These are phyloP conservation scores for Cynodonichthys magdalenae DNA, from an alignment of 2,797 vertebrate species.

Conservation along the genomic window DNA sequence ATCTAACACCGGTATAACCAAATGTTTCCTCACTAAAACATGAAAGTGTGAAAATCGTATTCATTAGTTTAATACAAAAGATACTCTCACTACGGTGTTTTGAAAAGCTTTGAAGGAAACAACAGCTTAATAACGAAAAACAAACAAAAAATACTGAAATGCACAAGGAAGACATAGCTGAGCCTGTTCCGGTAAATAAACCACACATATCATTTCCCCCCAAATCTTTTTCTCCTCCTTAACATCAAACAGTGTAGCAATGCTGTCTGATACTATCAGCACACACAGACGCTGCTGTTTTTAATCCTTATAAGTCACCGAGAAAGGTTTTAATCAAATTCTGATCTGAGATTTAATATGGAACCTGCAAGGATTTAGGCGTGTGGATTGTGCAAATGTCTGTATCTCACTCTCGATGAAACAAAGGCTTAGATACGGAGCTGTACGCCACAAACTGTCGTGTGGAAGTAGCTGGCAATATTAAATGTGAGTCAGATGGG, in stretches of 20 bases:
- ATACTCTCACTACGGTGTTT: too few species aligned
- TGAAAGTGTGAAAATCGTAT: too few species aligned
- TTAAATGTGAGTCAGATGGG: conserved; percentile 77
- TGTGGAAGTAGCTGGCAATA: conserved; percentile 55
- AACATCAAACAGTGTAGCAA: conserved; percentile 66
- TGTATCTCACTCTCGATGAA: conserved; percentile 71
- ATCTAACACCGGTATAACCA: too few species aligned
- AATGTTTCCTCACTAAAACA: too few species aligned
- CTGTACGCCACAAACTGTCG: conserved; percentile 63
- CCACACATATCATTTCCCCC: conserved; percentile 24
- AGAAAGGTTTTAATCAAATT: conserved; percentile 62
- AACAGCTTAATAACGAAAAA: neutral
- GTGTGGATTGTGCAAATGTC: conserved; percentile 44
- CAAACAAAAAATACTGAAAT: conserved; percentile 1
- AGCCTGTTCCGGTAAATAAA: conserved; percentile 52
- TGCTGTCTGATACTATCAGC: conserved; percentile 48
- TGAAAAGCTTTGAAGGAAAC: neutral
- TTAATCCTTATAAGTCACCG: conserved; percentile 45
- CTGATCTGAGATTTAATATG: conserved; percentile 47
- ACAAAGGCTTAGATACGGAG: conserved; percentile 55
- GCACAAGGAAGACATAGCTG: conserved; percentile 18
- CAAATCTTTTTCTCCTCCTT: conserved; percentile 53
- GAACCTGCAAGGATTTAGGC: conserved; percentile 38
- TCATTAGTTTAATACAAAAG: too few species aligned
- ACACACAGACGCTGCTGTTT: conserved; percentile 46